Evolutionary conservation across 2,113 vertebrate species (phyloP), one percentile per base, ranked within the genome.

Genomic region (Cinclus mexicanus): DNA sequence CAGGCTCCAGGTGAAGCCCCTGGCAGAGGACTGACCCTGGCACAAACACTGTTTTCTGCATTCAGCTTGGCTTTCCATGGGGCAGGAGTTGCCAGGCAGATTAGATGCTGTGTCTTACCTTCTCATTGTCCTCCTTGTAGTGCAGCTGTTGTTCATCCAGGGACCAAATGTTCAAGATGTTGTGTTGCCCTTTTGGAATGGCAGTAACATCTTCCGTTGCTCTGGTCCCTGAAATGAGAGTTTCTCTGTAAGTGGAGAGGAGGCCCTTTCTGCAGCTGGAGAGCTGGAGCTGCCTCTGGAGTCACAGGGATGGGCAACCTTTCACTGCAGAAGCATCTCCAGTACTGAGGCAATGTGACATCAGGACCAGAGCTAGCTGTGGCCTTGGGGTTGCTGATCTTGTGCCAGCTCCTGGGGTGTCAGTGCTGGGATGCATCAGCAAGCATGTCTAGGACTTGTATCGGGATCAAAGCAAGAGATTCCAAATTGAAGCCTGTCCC

Each of bases 401-500:
- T 10, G 9, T 87, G 86, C 85, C 90, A 93, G 0, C 55, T 92
- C 52, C 72, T 47, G 19, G 77, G 53, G 55, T 85, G 77, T 87
- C 74, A 49, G 67, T 68, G 61, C 76, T 93, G 88, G 63, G 75
- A 69, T 76, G 74, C 49, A 89, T 74, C 59, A 83, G 63, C 47
- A 81, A 64, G 41, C 77, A 61, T 31, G 22, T 59, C 69, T 63
- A 94, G 79, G 83, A 71, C 37, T 82, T 82, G 31, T 35, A 69
- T 71, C 67, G 74, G 50, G 44, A 74, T 94, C 80, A 89, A 61
- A 71, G 60, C 55, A 84, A 90, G 63, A 79, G 55, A 39, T 42
- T 65, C 55, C 71, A 83, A 89, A 91, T 59, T 74, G 63, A 70
- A 91, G n/a, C n/a, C 83, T 87, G 49, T 95, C 53, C 69, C 19